Conservation (phyloP, 2,888 invertebrate genomes). For the Deroplatys truncata region DNA sequence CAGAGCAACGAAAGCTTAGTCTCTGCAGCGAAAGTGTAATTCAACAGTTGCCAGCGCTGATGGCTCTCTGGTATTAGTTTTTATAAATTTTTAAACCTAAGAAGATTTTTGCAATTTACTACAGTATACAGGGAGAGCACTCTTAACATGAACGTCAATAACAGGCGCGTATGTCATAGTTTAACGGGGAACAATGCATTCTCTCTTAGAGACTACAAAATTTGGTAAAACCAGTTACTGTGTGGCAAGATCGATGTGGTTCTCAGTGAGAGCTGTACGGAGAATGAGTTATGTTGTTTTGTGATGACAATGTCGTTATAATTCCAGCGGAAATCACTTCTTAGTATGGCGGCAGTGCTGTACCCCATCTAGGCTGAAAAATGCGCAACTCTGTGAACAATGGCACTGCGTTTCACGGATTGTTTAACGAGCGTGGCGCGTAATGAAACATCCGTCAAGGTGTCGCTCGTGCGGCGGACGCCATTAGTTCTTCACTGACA, state of each 20-base stretch:
- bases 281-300: not conserved
- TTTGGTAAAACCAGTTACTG: not conserved
- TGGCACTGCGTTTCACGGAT: not conserved
- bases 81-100: no score
- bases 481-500: constrained; percentile 7
- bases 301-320: not conserved
- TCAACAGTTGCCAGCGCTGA: no score
- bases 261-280: not conserved
- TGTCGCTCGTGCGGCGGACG: not conserved
- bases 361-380: not conserved
- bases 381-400: not conserved
- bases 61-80: no score
- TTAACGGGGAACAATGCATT: not conserved
- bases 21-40: no score
- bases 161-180: not conserved
- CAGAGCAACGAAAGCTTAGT: no score
- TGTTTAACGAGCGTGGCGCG: not conserved
- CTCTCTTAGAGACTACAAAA: not conserved
- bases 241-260: not conserved
- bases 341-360: not conserved
- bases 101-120: no score
- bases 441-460: constrained; percentile 2
- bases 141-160: no score
- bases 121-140: no score
- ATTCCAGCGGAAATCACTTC: not conserved